Base-by-base conservation (phyloP, 2,113 vertebrate genomes). In the Marmota monax region DNA sequence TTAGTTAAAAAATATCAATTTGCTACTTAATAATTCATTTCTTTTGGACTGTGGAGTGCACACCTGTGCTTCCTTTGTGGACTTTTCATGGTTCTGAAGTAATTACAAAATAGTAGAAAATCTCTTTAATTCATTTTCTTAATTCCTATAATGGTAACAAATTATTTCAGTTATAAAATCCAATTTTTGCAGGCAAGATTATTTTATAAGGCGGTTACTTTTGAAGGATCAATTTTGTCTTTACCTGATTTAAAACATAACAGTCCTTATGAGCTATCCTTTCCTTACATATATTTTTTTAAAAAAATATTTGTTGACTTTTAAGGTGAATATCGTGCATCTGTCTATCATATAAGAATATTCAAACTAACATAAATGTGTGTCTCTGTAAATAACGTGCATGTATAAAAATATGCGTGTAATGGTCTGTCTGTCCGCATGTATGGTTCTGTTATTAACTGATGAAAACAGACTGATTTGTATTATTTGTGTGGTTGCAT, bases 161-260 rank as follows among this genome's bases (percentile, higher is more conserved):
- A 37, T 94, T 86, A 92, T 85, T 97, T 93, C 39, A 79, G 4
- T 92, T 89, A 79, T 22, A 90, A 61, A 69, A 72, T 45, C 88
- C 37, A 90, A 48, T 79, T 92, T 93, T 95, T 96, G 11, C 23
- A 70, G 45, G 18, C 70, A 90, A 84, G 53, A 84, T 95, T 91
- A 93, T 92, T 96, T 92, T 61, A 77, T 83, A 86, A 86, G 58
- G 56, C 80, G 53, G 7, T 84, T 93, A 61, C 34, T 86, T 83
- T 94, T 92, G 39, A 89, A 92, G 74, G 51, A 73, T 94, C 70
- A 70, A 16, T 88, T 96, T 89, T 84, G 12, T 72, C 51, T 95
- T 95, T 84, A 93, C 51, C 29, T 94, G 39, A 67, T 94, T 95
- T 95, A 86, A 94, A 91, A 79, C 69, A 39, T 84, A 88, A 58